These are phyloP conservation scores for Pemphigus obesinymphae DNA, from an alignment of 1,140 invertebrate genomes.

Conservation along the genomic window DNA sequence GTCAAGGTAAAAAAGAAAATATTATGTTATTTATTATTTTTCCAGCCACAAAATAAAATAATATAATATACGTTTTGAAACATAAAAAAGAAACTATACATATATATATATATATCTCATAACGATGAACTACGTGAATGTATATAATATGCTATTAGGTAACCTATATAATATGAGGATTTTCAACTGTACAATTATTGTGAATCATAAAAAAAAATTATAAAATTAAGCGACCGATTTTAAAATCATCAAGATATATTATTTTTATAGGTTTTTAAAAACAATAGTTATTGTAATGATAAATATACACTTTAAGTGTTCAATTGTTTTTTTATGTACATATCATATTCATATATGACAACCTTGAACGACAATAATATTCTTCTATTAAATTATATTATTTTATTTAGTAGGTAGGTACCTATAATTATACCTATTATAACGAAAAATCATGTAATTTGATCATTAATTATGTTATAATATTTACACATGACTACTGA, in stretches of 20 bases:
- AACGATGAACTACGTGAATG: neutral
- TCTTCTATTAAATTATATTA: neutral
- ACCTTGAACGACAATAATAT: neutral
- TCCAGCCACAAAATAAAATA: too few species aligned
- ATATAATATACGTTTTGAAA: neutral
- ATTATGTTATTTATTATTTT: neutral
- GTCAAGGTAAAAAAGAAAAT: conserved; percentile 51
- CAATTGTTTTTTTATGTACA: neutral
- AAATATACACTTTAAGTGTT: neutral
- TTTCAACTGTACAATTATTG: neutral
- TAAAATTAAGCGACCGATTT: neutral
- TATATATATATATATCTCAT: too few species aligned
- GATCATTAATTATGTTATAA: too few species aligned
- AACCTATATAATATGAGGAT: neutral
- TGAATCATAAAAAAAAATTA: neutral
- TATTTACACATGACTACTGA: too few species aligned
- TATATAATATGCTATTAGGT: neutral
- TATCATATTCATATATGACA: neutral
- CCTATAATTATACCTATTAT: too few species aligned
- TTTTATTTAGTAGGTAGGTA: too few species aligned
- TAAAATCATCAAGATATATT: neutral
- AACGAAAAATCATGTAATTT: too few species aligned
- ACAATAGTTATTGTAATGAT: neutral
- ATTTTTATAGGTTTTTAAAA: conserved; percentile 8
- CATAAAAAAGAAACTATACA: neutral